These are phyloP conservation scores for Salvelinus sp. DNA, from an alignment of 2,113 vertebrate genomes.

Conservation along the genomic window DNA sequence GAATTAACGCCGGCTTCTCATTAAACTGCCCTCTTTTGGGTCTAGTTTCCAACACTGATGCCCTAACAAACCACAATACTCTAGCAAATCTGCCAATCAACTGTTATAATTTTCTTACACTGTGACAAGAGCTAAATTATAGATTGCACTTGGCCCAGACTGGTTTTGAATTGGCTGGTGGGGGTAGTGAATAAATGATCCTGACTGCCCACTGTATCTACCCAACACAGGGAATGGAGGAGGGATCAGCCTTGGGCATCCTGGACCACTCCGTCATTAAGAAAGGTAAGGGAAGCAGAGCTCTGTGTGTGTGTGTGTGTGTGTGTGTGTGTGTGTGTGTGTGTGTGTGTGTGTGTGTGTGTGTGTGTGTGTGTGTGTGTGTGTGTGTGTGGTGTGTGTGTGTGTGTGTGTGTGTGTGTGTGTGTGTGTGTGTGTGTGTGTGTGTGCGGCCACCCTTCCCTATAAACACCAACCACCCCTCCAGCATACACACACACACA, in stretches of 20 bases:
- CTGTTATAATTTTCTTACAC: too few species aligned
- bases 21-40: too few species aligned
- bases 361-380: background rate
- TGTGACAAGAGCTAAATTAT: too few species aligned
- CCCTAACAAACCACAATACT: too few species aligned
- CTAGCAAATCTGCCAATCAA: too few species aligned
- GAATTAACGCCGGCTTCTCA: too few species aligned
- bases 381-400: background rate
- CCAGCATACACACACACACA: conserved; percentile 51
- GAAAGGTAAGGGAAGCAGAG: conserved; percentile 86
- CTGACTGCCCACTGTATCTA: conserved; percentile 43
- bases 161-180: conserved; percentile 22
- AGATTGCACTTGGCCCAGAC: background rate
- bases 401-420: background rate
- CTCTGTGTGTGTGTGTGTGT: conserved; percentile 24
- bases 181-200: conserved; percentile 58
- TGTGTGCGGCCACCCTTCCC: conserved; percentile 4
- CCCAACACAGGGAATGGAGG: conserved; percentile 77
- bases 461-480: conserved; percentile 11
- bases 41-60: too few species aligned
- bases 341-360: background rate
- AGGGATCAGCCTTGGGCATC: conserved; percentile 85
- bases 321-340: conserved; percentile 16
- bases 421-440: background rate
- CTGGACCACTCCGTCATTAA: conserved; percentile 98